Base-by-base conservation (phyloP, 2,888 invertebrate genomes). In the Euzophera pinguis region DNA sequence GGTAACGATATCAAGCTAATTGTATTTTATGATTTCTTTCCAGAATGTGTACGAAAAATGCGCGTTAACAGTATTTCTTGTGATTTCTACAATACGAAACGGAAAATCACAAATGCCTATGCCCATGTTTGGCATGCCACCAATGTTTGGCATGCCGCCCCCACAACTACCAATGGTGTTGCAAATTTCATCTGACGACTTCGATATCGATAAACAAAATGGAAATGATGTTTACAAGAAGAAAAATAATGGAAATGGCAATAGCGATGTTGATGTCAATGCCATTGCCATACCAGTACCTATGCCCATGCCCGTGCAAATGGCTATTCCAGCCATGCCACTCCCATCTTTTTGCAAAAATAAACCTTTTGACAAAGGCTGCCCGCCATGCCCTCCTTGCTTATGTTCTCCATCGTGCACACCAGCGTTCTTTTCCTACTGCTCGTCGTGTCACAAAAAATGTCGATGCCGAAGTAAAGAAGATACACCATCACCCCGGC, bases 311-410 rank as follows among this genome's bases (percentile, higher is more conserved):
- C 65, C 75, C 1, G 64, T 78, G 14, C 78, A 76, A 27, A 59
- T 75, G 7, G 72, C 75, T 0, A 48, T 83, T 0, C 81, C 80
- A 7, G 71, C 71, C 2, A 61, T 64, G 22, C 53, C 66, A 6
- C 58, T 71, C 0, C 65, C 64, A 9, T 5, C 9, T 0, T 66
- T 57, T 47, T 73, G 71, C 47, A 56, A 55, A 43, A 52, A 52
- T 1, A 61, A 61, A 22, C 54, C 61, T 1, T 60, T 65, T 38
- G 54, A 67, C 2, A 59, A 54, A n/a, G 62, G 55, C 22, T 84
- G 84, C 45, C 87, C 86, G 0, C 77, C 79, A 0, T 87, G 87
- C 42, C 87, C 87, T 0, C 87, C 87, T 0, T 87, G 87, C 53
- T 49, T 74, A 0, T 87, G 87, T 52, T 49, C 50, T 22, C 85